Evolutionary conservation across 2,888 invertebrate species (phyloP).

Genomic region (Lymantria monacha): DNA sequence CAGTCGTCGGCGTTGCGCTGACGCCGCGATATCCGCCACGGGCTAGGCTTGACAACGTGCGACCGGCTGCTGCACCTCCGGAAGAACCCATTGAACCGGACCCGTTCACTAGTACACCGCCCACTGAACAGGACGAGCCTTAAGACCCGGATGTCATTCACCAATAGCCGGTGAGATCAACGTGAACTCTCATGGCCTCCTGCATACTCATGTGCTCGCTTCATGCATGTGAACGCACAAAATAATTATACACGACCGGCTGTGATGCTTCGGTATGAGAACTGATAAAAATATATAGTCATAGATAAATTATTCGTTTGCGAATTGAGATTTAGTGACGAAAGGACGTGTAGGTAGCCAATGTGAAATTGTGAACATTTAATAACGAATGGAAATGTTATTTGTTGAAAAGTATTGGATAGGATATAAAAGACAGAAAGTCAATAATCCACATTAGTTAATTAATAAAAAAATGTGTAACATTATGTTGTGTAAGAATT

Average conservation of each 20-base stretch:
- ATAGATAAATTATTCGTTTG: conserved; percentile 43
- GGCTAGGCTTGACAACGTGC: conserved; percentile 70
- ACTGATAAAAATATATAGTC: conserved; percentile 49
- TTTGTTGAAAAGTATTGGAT: conserved; percentile 68
- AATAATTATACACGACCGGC: conserved; percentile 28
- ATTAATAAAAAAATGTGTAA: conserved; percentile 38
- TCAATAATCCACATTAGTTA: conserved; percentile 53
- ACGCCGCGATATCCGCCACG: conserved; percentile 80
- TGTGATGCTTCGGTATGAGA: conserved; percentile 47
- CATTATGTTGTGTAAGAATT: conserved; percentile 31
- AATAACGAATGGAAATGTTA: conserved; percentile 68
- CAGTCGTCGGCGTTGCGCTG: conserved; percentile 80
- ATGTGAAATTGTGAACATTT: conserved; percentile 72
- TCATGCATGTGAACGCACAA: conserved; percentile 40
- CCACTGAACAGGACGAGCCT: conserved; percentile 24
- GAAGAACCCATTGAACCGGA: conserved; percentile 63
- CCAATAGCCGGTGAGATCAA: conserved; percentile 39
- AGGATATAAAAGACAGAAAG: conserved; percentile 61
- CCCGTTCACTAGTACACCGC: conserved; percentile 30
- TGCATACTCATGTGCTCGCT: conserved; percentile 17
- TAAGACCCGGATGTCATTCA: conserved; percentile 40
- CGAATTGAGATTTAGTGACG: conserved; percentile 40
- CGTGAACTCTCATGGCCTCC: conserved; percentile 30
- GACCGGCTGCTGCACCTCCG: conserved; percentile 74
- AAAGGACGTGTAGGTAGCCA: conserved; percentile 64